These are phyloP conservation scores for Dreissena rostriformis DNA, from an alignment of 1,140 invertebrate genomes.

Conservation along the genomic window DNA sequence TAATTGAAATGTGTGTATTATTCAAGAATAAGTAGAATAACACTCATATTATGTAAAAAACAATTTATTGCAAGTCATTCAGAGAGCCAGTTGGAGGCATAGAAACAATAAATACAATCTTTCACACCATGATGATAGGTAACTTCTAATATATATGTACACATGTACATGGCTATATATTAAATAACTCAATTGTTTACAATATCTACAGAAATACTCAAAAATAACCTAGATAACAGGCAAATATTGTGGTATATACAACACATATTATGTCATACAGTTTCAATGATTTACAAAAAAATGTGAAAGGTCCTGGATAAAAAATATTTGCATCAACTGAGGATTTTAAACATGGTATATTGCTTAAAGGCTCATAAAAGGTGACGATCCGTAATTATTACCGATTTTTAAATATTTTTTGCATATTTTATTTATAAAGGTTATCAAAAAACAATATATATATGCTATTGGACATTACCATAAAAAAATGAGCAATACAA, in stretches of 20 bases:
- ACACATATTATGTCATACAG: neutral
- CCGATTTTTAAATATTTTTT: neutral
- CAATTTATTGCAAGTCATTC: conserved; percentile 12
- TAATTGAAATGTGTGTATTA: neutral
- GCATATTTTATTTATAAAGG: neutral
- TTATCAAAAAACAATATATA: too few species aligned
- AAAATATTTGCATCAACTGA: neutral
- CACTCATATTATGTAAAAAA: neutral
- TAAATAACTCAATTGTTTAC: neutral
- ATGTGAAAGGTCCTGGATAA: neutral
- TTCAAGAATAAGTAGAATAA: neutral
- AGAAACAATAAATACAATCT: conserved; percentile 10
- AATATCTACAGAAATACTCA: conserved; percentile 1
- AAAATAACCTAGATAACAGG: neutral
- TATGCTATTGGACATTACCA: too few species aligned
- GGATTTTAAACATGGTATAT: neutral
- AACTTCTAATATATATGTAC: neutral
- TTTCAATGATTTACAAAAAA: neutral
- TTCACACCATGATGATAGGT: neutral
- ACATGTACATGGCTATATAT: neutral
- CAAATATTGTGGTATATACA: neutral
- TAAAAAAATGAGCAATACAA: too few species aligned
- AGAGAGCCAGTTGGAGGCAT: neutral
- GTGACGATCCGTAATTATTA: too few species aligned
- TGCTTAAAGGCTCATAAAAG: neutral